Conservation (phyloP, 2,888 invertebrate species). For the Bhutanitis thaidina region DNA sequence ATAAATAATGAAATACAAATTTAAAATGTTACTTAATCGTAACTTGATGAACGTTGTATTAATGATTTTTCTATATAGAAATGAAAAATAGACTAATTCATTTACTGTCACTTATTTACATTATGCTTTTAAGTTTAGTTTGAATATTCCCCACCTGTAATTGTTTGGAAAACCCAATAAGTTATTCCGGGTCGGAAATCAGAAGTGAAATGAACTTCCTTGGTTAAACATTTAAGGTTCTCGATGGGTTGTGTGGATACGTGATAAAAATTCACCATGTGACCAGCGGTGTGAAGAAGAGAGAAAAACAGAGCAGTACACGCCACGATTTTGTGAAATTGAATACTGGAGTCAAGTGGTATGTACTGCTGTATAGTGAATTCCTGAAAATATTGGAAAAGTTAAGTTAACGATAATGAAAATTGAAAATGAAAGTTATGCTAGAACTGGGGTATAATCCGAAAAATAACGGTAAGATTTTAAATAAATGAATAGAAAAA, state of each 20-base stretch:
- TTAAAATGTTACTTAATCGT: too few species aligned
- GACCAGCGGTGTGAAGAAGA: constrained; percentile 94
- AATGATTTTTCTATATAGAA: too few species aligned
- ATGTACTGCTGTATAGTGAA: constrained; percentile 96
- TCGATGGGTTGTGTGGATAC: constrained; percentile 97
- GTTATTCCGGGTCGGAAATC: constrained; percentile 96
- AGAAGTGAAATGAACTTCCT: constrained; percentile 95
- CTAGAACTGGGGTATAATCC: too few species aligned
- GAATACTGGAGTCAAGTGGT: constrained; percentile 96
- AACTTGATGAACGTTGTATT: too few species aligned
- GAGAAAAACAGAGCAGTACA: constrained; percentile 97
- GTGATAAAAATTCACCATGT: constrained; percentile 98
- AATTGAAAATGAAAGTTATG: too few species aligned
- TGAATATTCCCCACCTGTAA: constrained; percentile 84
- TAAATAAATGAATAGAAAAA: too few species aligned
- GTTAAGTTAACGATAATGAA: background rate
- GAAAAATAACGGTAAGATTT: too few species aligned
- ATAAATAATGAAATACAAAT: too few species aligned
- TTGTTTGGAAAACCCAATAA: constrained; percentile 97
- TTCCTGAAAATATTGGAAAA: constrained; percentile 67
- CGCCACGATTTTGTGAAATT: constrained; percentile 98
- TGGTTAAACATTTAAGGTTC: constrained; percentile 94
- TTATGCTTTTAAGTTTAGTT: too few species aligned
- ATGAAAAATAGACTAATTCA: too few species aligned
- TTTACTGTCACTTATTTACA: too few species aligned